Percentiles rank a stretch among this genome's conserved stretches.
Conservation (phyloP, 2,797 vertebrate species). For the Choloepus didactylus region DNA sequence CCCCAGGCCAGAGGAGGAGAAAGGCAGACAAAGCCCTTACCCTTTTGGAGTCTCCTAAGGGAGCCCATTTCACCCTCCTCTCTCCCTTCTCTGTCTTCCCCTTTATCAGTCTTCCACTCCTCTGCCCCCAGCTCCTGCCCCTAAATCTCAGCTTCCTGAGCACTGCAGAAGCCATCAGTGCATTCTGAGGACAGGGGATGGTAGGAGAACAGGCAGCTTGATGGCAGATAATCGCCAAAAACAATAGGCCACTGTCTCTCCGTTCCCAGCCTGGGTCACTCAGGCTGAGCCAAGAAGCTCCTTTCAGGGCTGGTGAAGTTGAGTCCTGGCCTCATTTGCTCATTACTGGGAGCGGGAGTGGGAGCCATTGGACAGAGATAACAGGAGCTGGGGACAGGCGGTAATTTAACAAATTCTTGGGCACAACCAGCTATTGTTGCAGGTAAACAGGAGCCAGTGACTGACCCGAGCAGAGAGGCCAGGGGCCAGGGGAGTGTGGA, state of each 20-base stretch:
- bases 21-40: slow-evolving; percentile 80
- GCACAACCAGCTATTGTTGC: slow-evolving; percentile 89
- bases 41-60: slow-evolving; percentile 74
- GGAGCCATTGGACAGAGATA: slow-evolving; percentile 89
- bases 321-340: slow-evolving; percentile 89
- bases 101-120: slow-evolving; percentile 58
- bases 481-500: slow-evolving; percentile 75
- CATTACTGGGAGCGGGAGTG: slow-evolving; percentile 86
- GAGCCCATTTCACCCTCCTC: slow-evolving; percentile 40
- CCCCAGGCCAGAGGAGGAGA: slow-evolving; percentile 57
- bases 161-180: slow-evolving; percentile 81
- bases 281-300: slow-evolving; percentile 89
- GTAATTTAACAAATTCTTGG: slow-evolving; percentile 89
- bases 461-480: slow-evolving; percentile 81
- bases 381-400: slow-evolving; percentile 86
- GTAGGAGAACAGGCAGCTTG: slow-evolving; percentile 87
- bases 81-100: slow-evolving; percentile 16
- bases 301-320: slow-evolving; percentile 88
- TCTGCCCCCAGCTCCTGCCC: neutral
- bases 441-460: slow-evolving; percentile 87
- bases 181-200: slow-evolving; percentile 87
- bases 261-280: slow-evolving; percentile 88
- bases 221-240: slow-evolving; percentile 90
- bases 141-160: slow-evolving; percentile 79
- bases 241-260: slow-evolving; percentile 91